Base-by-base conservation (phyloP, 1,140 invertebrate genomes). In the Druon quercuslanigerum region DNA sequence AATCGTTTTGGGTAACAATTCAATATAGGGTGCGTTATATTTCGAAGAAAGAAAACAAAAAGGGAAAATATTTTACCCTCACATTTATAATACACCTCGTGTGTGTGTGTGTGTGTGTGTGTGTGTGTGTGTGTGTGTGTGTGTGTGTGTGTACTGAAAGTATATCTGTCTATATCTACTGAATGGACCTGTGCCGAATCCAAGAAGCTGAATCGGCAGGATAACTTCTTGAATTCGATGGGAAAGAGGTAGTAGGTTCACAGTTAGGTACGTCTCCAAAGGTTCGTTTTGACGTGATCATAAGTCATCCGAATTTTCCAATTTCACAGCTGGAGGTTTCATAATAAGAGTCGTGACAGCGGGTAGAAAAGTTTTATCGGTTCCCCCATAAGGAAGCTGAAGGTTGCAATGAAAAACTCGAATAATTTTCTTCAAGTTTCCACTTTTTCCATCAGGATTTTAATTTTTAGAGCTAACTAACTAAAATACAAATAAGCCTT, bases 21-120 rank as follows among this genome's bases (percentile, higher is more conserved):
- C 82, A 84, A 84, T 82, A 84, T 81, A 80, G 72, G 80, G 71
- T 73, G 71, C 74, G 76, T 81, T 73, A 79, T 79, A 79, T 83
- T 83, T 83, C 77, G 75, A 74, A 56, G 17, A 74, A 79, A 74
- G 52, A 70, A 50, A 79, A 74, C 40, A 75, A 46, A 46, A 46
- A 46, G 40, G 8, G 9, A 11, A 74, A 71, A 60, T 78, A 70
- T 81, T 78, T 78, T 50, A 81, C 52, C 73, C 73, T 51, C 73
- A 50, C 46, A 16, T 50, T 66, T 33, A 20, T 66, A 40, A 66
- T 66, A 66, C 33, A 40, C 60, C 57, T 33, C n/a, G 0, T 40
- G 33, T 13, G 9, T 16, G 13, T 46, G 16, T 66, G 11, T 11
- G 14, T n/a, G n/a, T n/a, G n/a, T n/a, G n/a, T n/a, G n/a, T n/a